A percentile compares a stretch with the other conserved stretches of the same genome.
Conservation (phyloP, 2,888 invertebrate genomes). For the Orchesellides sinensis region DNA sequence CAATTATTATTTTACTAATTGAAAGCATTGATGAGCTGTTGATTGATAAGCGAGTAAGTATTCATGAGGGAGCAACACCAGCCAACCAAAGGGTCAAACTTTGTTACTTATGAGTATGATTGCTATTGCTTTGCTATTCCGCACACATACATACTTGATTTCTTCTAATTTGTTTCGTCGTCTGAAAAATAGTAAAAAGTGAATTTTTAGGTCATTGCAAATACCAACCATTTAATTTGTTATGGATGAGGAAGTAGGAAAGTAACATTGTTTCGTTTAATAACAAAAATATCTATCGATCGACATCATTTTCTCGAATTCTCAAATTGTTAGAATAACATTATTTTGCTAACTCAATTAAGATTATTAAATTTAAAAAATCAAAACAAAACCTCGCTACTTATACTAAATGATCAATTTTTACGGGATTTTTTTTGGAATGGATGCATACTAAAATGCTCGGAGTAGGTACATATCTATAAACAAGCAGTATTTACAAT, state of each 20-base stretch:
- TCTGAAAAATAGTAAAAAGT: slow-evolving; percentile 13
- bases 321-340: too few relatives aligned
- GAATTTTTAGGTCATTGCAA: slow-evolving; percentile 23
- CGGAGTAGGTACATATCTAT: too few relatives aligned
- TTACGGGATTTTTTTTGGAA: too few relatives aligned
- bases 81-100: slow-evolving; percentile 5
- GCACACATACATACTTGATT: not conserved
- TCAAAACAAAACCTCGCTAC: too few relatives aligned
- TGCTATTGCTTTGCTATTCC: not conserved
- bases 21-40: slow-evolving; percentile 37
- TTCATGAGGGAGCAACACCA: not conserved
- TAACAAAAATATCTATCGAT: not conserved
- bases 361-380: too few relatives aligned
- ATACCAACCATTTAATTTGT: slow-evolving; percentile 16
- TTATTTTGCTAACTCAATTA: too few relatives aligned
- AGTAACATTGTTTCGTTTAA: not conserved
- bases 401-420: too few relatives aligned
- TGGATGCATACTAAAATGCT: too few relatives aligned
- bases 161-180: slow-evolving; percentile 2
- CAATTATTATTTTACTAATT: slow-evolving; percentile 35
- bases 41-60: not conserved
- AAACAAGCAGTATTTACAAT: too few relatives aligned
- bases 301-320: too few relatives aligned
- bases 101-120: not conserved
- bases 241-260: slow-evolving; percentile 7